Conservation (phyloP, 2,113 vertebrate species). For the Panthera leo region DNA sequence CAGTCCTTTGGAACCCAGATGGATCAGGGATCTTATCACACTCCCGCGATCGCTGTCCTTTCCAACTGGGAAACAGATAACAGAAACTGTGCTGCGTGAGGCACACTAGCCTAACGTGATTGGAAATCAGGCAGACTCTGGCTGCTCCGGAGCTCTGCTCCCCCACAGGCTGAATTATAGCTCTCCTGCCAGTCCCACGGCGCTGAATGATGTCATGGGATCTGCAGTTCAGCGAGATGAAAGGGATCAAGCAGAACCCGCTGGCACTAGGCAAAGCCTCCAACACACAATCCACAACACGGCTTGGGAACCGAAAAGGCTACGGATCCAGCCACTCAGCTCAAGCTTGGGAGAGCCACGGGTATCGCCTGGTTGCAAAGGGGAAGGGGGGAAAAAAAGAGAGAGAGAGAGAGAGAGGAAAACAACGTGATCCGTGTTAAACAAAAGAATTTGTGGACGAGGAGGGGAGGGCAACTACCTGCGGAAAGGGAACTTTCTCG, state of each 20-base stretch:
- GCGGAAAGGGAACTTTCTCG: slow-evolving; percentile 79
- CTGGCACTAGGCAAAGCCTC: slow-evolving; percentile 86
- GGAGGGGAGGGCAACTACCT: slow-evolving; percentile 79
- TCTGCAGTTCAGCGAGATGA: slow-evolving; percentile 89
- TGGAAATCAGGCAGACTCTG: slow-evolving; percentile 81
- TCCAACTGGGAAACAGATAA: slow-evolving; percentile 61
- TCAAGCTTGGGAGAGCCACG: slow-evolving; percentile 61
- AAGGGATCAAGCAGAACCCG: slow-evolving; percentile 88
- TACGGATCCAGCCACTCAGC: slow-evolving; percentile 81
- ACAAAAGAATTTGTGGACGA: slow-evolving; percentile 74
- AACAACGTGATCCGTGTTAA: slow-evolving; percentile 63
- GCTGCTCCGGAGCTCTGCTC: slow-evolving; percentile 79
- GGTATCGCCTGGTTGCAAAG: slow-evolving; percentile 55
- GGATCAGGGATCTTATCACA: not conserved
- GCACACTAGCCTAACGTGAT: slow-evolving; percentile 76
- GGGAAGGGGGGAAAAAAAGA: not conserved
- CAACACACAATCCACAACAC: slow-evolving; percentile 83
- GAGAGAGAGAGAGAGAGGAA: not conserved
- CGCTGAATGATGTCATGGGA: slow-evolving; percentile 90
- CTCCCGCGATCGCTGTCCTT: not conserved
- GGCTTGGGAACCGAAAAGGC: slow-evolving; percentile 83
- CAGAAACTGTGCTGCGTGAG: slow-evolving; percentile 59
- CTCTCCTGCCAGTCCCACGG: slow-evolving; percentile 86
- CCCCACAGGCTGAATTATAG: slow-evolving; percentile 85
- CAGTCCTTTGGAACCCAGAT: not conserved